Evolutionary conservation across 2,797 vertebrate genomes (phyloP), one percentile per base, ranked within the genome.

Genomic region (Urocyon cinereoargenteus): DNA sequence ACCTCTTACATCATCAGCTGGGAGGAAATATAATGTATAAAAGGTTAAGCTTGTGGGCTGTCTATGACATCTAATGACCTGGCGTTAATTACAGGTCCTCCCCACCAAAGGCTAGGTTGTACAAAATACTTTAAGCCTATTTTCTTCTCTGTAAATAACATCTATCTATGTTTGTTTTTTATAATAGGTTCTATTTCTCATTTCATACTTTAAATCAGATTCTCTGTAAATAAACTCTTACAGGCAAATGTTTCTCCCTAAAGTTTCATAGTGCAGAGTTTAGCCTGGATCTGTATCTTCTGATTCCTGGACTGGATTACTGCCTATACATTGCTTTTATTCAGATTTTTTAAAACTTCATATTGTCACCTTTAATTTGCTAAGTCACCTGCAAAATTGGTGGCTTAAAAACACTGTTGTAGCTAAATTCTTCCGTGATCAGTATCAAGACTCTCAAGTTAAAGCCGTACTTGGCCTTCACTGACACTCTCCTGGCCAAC

Each of bases 361-460:
- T 66, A 86, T 75, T 26, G 12, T 70, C 6, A 51, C 61, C 5
- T 70, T 75, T 87, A 78, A 53, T 62, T 95, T 85, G 19, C 34
- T 82, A 72, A 78, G 66, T 84, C 12, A 68, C 10, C 18, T 62
- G 34, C 1, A 91, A 84, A 86, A 64, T 49, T 12, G 79, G 10
- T 81, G 9, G 5, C 49, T 89, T 89, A 75, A 75, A 85, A n/a
- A 72, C 1, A 31, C 7, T 34, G 31, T 64, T 75, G 53, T 24
- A 92, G 86, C 68, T 53, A 90, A 57, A 31, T 59, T 89, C 21
- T 95, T 22, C 24, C 19, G 2, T 22, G 59, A 96, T 96, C 34
- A 68, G 6, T 55, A 78, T 49, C 28, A 86, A 73, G 16, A 59
- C 19, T 86, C 36, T 75, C 36, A 86, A 34, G 15, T n/a, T 53